Evolutionary conservation across 2,888 invertebrate genomes (phyloP).

Genomic region (Drosophila prolongata): DNA sequence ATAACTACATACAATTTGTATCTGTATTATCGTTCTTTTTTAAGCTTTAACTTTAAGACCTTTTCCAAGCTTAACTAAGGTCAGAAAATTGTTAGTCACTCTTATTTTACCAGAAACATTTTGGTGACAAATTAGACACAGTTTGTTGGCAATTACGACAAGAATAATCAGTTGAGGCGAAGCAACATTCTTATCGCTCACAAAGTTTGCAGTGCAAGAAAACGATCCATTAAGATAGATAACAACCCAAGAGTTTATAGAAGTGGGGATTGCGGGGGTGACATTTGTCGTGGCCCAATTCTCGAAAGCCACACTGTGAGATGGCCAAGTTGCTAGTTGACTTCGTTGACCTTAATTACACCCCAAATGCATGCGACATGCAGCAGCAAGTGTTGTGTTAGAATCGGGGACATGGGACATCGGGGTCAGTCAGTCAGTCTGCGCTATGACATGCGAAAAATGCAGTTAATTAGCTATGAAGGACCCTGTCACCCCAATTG

Average conservation of each 20-base stretch:
- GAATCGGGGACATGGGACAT: conserved; percentile 40
- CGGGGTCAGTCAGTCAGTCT: conserved; percentile 30
- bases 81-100: background rate
- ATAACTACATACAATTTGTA: too few relatives aligned
- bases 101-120: conserved; percentile 9
- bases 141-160: conserved; percentile 57
- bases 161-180: conserved; percentile 43
- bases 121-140: conserved; percentile 52
- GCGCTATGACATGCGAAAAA: conserved; percentile 63
- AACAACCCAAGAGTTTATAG: conserved; percentile 12
- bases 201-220: conserved; percentile 45
- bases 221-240: conserved; percentile 20
- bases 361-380: conserved; percentile 65
- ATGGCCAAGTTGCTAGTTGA: conserved; percentile 63
- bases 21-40: too few relatives aligned
- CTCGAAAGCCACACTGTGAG: conserved; percentile 15
- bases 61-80: too few relatives aligned
- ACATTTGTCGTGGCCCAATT: conserved; percentile 20
- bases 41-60: too few relatives aligned
- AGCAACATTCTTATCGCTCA: conserved; percentile 35
- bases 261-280: conserved; percentile 11
- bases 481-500: conserved; percentile 39
- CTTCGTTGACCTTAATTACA: conserved; percentile 72
- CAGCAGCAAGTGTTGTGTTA: conserved; percentile 36
- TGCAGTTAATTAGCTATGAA: conserved; percentile 73